Evolutionary conservation across 2,797 vertebrate species (phyloP).

Genomic region (Zalophus californianus): DNA sequence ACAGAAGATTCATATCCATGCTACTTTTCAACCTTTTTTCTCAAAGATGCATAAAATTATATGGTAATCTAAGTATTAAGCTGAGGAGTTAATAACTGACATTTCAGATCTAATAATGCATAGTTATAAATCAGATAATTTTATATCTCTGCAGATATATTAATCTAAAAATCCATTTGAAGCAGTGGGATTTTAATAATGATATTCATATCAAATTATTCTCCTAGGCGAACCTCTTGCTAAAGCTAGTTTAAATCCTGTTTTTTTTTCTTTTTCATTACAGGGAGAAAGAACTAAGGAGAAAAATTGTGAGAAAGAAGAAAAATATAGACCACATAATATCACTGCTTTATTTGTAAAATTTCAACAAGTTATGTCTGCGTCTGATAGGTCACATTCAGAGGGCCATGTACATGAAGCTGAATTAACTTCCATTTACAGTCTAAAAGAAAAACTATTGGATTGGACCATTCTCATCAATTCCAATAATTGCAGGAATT

Average conservation of each 20-base stretch:
- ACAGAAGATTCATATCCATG: conserved; percentile 65
- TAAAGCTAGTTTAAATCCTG: conserved; percentile 50
- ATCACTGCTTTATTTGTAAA: background rate
- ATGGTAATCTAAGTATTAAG: conserved; percentile 80
- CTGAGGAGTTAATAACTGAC: conserved; percentile 82
- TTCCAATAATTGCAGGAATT: conserved; percentile 69
- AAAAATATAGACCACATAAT: background rate
- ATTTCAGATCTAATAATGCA: conserved; percentile 82
- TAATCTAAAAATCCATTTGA: conserved; percentile 83
- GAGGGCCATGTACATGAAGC: conserved; percentile 21
- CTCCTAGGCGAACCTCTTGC: conserved; percentile 74
- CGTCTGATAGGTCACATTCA: conserved; percentile 34
- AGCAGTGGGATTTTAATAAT: conserved; percentile 83
- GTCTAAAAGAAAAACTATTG: conserved; percentile 57
- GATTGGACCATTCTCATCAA: conserved; percentile 63
- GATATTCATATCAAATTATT: conserved; percentile 82
- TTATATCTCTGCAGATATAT: conserved; percentile 82
- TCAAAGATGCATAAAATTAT: conserved; percentile 81
- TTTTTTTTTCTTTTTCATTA: conserved; percentile 33
- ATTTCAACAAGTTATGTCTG: conserved; percentile 57
- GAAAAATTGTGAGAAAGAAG: conserved; percentile 4
- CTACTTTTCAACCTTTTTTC: conserved; percentile 75
- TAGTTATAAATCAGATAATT: conserved; percentile 85
- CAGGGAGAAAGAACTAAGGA: background rate
- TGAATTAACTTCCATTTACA: conserved; percentile 68